Conservation (phyloP, 2,888 invertebrate genomes). For the Cerceris ruficornis region DNA sequence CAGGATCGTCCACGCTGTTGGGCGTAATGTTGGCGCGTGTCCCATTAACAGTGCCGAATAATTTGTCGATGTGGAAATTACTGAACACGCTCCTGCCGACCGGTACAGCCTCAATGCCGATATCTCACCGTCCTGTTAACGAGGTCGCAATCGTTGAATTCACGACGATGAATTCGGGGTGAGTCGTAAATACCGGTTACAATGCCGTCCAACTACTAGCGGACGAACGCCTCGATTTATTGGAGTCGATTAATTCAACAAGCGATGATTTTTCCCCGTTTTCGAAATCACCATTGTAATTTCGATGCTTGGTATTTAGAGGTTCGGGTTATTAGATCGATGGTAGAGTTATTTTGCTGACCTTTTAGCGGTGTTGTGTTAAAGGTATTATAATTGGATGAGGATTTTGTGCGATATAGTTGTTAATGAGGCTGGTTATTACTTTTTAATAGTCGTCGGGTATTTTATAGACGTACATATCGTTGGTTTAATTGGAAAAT, state of each 20-base stretch:
- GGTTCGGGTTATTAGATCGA: no score
- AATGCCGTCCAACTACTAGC: constrained; percentile 12
- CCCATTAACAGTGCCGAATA: constrained; percentile 56
- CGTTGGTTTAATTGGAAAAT: no score
- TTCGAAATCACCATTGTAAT: no score
- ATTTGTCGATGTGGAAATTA: constrained; percentile 61
- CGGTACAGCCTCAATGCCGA: constrained; percentile 25
- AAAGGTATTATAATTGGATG: no score
- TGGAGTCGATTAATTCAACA: constrained; percentile 29
- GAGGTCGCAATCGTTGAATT: constrained; percentile 48
- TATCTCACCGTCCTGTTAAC: constrained; percentile 51
- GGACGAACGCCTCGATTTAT: constrained; percentile 36
- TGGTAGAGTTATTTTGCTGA: no score
- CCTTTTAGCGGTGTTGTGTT: no score
- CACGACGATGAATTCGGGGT: constrained; percentile 35
- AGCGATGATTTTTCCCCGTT: neutral
- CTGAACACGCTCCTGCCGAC: constrained; percentile 29
- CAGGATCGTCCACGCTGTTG: constrained; percentile 15
- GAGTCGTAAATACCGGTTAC: constrained; percentile 38
- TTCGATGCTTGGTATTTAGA: no score
- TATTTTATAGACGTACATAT: no score
- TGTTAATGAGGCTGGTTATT: no score
- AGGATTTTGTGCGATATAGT: no score
- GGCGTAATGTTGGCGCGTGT: constrained; percentile 53
- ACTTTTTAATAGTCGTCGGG: no score